phyloP scores from a whole-genome alignment of 1,140 invertebrate genomes.

The Bombus waltoni region DNA sequence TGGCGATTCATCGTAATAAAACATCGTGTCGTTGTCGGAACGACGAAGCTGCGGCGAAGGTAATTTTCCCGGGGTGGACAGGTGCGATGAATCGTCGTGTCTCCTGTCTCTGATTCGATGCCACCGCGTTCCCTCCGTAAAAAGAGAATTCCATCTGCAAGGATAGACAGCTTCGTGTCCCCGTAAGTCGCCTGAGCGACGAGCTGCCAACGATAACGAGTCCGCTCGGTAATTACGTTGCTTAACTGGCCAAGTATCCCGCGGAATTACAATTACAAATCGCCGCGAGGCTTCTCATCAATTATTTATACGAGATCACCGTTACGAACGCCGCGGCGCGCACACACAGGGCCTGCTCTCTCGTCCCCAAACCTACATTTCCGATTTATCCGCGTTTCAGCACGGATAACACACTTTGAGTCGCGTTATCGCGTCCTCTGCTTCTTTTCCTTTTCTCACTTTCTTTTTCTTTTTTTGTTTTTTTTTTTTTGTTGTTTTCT shows the following conservation, averaged over 20 bases:
- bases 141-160: conserved; percentile 22
- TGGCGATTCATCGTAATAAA: neutral
- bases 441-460: neutral
- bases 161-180: conserved; percentile 6
- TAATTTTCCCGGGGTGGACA: conserved; percentile 13
- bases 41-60: neutral
- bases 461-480: neutral
- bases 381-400: conserved; percentile 48
- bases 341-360: conserved; percentile 30
- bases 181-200: conserved; percentile 11
- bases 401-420: conserved; percentile 13
- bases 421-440: neutral
- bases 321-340: conserved; percentile 27
- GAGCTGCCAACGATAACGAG: conserved; percentile 53
- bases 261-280: conserved; percentile 74
- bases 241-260: conserved; percentile 67
- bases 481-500: rapidly evolving
- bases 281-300: conserved; percentile 53
- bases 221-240: conserved; percentile 64
- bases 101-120: conserved; percentile 1
- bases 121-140: neutral
- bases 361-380: conserved; percentile 57
- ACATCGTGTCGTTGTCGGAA: neutral
- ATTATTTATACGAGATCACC: conserved; percentile 66
- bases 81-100: conserved; percentile 21